Conservation (phyloP, 2,888 invertebrate species). For the Synergus umbraculus region DNA sequence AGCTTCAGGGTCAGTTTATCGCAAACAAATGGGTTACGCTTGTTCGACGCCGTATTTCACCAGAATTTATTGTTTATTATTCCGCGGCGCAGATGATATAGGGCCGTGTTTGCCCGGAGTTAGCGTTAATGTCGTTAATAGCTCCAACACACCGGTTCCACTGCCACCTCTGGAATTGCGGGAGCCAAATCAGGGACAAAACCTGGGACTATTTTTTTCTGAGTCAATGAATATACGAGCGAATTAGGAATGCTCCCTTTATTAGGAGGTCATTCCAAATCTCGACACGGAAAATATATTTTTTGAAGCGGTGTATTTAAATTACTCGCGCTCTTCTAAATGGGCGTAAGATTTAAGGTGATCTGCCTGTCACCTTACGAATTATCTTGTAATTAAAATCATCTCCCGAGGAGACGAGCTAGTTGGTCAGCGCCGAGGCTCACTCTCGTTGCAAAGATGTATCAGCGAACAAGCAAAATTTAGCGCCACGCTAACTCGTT, state of each 20-base stretch:
- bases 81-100: constrained; percentile 72
- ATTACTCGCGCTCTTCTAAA: too few species aligned
- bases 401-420: too few species aligned
- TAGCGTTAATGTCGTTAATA: constrained; percentile 76
- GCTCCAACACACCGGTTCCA: constrained; percentile 69
- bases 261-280: neutral
- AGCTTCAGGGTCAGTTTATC: constrained; percentile 76
- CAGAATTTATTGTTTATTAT: constrained; percentile 76
- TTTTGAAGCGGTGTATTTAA: too few species aligned
- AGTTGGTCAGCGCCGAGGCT: too few species aligned
- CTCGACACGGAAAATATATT: neutral
- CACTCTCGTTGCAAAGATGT: too few species aligned
- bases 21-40: constrained; percentile 77
- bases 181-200: constrained; percentile 42
- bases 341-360: too few species aligned
- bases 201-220: constrained; percentile 26
- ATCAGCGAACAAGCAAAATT: too few species aligned
- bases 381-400: too few species aligned
- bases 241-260: constrained; percentile 18
- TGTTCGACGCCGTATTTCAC: constrained; percentile 75
- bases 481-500: too few species aligned
- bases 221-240: constrained; percentile 32
- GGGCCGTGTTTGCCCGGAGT: constrained; percentile 73
- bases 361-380: too few species aligned
- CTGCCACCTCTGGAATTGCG: constrained; percentile 51